Base-by-base conservation (phyloP, 2,888 invertebrate species). In the Drosophila ezoana region DNA sequence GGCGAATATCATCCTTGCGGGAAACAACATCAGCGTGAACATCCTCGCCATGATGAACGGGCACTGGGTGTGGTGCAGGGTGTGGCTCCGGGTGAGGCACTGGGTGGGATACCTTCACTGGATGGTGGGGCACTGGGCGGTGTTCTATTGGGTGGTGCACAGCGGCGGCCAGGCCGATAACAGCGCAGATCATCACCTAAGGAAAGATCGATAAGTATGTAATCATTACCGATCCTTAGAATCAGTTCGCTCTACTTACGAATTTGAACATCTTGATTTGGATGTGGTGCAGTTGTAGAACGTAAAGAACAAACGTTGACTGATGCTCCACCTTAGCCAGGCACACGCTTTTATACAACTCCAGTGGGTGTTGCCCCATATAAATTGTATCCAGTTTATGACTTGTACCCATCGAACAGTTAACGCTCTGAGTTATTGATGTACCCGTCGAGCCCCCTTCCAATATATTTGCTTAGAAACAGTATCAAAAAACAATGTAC, bases 201-300 rank as follows among this genome's bases (percentile, higher is more conserved):
- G 58, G 16, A 5, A 20, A 9, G 2, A 13, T 49, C 6, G 18
- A 9, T 41, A 3, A 14, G 3, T 11, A 8, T 20, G n/a, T 14
- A 10, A 41, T 37, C 0, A 32, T 8, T 20, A 6, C 14, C 11
- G 6, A 3, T 49, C 44, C 20, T 40, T n/a, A 1, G 8, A 5
- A 18, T 6, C 18, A 0, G 4, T 14, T n/a, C 2, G 0, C 20
- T n/a, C 14, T 49, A 82, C 80, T 81, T 68, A 81, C 80, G 63
- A 72, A 65, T 68, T 86, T 86, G 76, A 87, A 83, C 86, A 86
- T 86, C 44, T 64, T 81, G 60, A 44, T 28, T 51, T 47, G 59
- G 41, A 43, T 61, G n/a, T 13, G 32, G 41, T 71, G 76, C 56
- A 63, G 61, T 58, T 73, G 64, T 47, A 11, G 59, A 49, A 10